Base-by-base conservation (phyloP, 2,888 invertebrate genomes). In the Psylliodes chrysocephalus region DNA sequence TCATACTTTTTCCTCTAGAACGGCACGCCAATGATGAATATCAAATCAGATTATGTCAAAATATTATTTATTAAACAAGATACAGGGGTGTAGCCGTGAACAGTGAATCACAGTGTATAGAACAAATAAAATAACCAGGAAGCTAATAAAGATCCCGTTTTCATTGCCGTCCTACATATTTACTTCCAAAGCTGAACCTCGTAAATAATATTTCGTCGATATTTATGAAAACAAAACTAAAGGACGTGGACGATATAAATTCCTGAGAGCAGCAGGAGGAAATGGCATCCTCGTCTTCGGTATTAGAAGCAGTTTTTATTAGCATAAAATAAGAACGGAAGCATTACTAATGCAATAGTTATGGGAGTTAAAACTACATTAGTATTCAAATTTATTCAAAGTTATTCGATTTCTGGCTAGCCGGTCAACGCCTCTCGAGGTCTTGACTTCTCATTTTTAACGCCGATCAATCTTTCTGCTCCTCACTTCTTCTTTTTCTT, bases 371-470 rank as follows among this genome's bases (percentile, higher is more conserved):
- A 68, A 68, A 53, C 56, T 52, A 64, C 71, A 75, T 73, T 75
- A 73, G 63, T 71, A 76, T 76, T 75, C 67, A 73, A 76, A 76
- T 76, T 75, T 76, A 76, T 76, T 74, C 73, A 75, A 75, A 76
- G 71, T 73, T 76, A 76, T 76, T 73, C 76, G 70, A 71, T 71
- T 69, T 69, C 70, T 71, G 65, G 73, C 66, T 71, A 57, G 57
- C 38, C 74, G 75, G 76, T 76, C 75, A 74, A 74, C 74, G 76
- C 75, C 75, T 75, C 70, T n/a, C n/a, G 61, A 64, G 64, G 63
- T 66, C 54, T 61, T 73, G 67, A 65, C 61, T 70, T 72, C 69
- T 66, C 71, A 72, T 73, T 74, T 72, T 75, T 73, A 71, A 74
- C 74, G 67, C 73, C 69, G 68, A 75, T 75, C 75, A 73, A 75